These are phyloP conservation scores for Pelochelys cantorii DNA, from an alignment of 2,797 vertebrate genomes.

Conservation along the genomic window DNA sequence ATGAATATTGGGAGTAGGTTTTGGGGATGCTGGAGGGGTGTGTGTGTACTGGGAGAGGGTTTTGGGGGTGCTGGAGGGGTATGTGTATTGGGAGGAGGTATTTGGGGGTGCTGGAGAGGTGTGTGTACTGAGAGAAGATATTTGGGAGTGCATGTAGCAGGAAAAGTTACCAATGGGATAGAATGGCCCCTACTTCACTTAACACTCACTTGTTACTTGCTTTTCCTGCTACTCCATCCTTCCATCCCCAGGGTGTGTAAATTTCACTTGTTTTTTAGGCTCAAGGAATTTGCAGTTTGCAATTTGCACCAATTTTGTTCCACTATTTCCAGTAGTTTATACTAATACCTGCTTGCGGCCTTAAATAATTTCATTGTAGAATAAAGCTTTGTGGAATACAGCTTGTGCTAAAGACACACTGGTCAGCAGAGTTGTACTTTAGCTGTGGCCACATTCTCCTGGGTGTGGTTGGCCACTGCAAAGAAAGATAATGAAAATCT, in stretches of 20 bases:
- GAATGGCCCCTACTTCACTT: neutral
- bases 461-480: neutral
- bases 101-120: too few relatives aligned
- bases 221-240: neutral
- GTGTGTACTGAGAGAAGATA: too few relatives aligned
- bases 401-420: neutral
- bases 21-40: too few relatives aligned
- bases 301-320: neutral
- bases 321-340: neutral
- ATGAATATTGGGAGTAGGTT: too few relatives aligned
- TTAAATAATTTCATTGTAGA: neutral
- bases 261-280: neutral
- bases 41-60: too few relatives aligned
- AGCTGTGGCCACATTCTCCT: neutral
- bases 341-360: neutral
- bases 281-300: neutral
- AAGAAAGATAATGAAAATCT: conserved; percentile 17
- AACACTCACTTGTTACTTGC: neutral
- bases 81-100: too few relatives aligned
- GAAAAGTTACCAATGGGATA: neutral
- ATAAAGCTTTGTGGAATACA: neutral
- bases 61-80: too few relatives aligned
- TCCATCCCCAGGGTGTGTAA: neutral
- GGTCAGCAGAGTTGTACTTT: neutral
- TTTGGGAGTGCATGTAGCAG: neutral